A percentile compares a stretch with the other conserved stretches of the same genome.
Evolutionary conservation across 2,888 invertebrate species (phyloP).

Genomic region (Rhodophaea formosa): DNA sequence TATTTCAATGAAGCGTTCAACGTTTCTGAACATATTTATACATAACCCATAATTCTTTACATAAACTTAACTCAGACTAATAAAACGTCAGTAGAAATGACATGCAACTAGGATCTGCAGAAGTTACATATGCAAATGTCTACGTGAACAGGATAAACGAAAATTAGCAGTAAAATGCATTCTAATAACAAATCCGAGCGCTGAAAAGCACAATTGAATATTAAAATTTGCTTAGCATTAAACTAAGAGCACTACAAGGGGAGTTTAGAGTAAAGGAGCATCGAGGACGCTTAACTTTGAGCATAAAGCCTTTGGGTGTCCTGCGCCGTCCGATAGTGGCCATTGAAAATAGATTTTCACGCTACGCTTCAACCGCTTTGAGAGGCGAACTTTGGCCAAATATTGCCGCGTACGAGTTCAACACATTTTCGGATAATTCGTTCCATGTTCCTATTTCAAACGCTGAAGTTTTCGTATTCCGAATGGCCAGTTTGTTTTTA

Average conservation of each 20-base stretch:
- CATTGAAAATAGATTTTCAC: conserved; percentile 81
- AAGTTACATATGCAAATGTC: conserved; percentile 20
- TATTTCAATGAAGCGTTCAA: neutral
- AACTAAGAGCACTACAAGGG: conserved; percentile 63
- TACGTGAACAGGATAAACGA: conserved; percentile 16
- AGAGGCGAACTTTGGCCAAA: conserved; percentile 68
- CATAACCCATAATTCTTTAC: neutral
- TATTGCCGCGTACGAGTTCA: conserved; percentile 45
- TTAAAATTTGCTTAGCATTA: conserved; percentile 77
- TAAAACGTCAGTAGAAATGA: conserved; percentile 14
- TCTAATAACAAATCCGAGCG: conserved; percentile 37
- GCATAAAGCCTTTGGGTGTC: conserved; percentile 72
- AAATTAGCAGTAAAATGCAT: conserved; percentile 32
- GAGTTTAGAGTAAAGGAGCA: conserved; percentile 60
- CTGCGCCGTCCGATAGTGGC: conserved; percentile 74
- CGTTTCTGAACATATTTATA: neutral
- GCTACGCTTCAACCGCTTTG: conserved; percentile 64
- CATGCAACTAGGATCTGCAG: conserved; percentile 6
- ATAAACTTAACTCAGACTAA: neutral
- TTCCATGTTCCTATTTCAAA: conserved; percentile 17
- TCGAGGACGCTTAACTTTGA: conserved; percentile 67
- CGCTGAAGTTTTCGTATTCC: conserved; percentile 7
- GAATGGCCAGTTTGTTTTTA: conserved; percentile 15
- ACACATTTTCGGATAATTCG: conserved; percentile 36
- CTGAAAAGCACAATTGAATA: conserved; percentile 70